A percentile compares a stretch with the other conserved stretches of the same genome.
Conservation (phyloP, 2,797 vertebrate genomes). For the Leptatherina wallacei region DNA sequence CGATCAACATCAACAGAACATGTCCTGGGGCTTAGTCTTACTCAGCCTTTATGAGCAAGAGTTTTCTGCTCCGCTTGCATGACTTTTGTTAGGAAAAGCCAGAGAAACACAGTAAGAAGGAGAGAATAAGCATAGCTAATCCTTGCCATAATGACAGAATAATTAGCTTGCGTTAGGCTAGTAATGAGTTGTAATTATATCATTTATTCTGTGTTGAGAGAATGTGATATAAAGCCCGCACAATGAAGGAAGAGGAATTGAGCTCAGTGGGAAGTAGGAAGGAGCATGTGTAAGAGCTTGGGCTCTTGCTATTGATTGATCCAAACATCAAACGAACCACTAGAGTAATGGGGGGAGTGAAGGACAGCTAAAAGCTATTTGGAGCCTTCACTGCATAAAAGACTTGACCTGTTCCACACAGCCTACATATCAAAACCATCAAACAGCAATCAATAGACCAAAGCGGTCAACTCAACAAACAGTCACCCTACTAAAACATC, state of each 20-base stretch:
- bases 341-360: slow-evolving; percentile 79
- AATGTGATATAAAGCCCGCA: slow-evolving; percentile 75
- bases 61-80: slow-evolving; percentile 59
- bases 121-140: slow-evolving; percentile 80
- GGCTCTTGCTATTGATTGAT: slow-evolving; percentile 82
- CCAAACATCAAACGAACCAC: slow-evolving; percentile 83
- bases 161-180: slow-evolving; percentile 81
- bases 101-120: slow-evolving; percentile 59
- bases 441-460: slow-evolving; percentile 85
- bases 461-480: slow-evolving; percentile 84
- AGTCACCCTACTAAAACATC: slow-evolving; percentile 83
- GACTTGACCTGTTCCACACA: slow-evolving; percentile 84
- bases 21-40: slow-evolving; percentile 70
- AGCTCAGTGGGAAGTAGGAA: slow-evolving; percentile 77
- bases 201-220: slow-evolving; percentile 77
- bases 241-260: slow-evolving; percentile 75
- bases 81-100: slow-evolving; percentile 61
- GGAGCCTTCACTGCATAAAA: slow-evolving; percentile 82
- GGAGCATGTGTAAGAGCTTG: slow-evolving; percentile 78
- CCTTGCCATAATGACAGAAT: slow-evolving; percentile 82
- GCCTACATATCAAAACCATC: slow-evolving; percentile 85
- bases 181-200: slow-evolving; percentile 82
- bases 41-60: slow-evolving; percentile 75
- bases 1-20: slow-evolving; percentile 70
- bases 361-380: slow-evolving; percentile 85